Evolutionary conservation across 2,888 invertebrate species (phyloP).

Genomic region (Frankliniella fusca): DNA sequence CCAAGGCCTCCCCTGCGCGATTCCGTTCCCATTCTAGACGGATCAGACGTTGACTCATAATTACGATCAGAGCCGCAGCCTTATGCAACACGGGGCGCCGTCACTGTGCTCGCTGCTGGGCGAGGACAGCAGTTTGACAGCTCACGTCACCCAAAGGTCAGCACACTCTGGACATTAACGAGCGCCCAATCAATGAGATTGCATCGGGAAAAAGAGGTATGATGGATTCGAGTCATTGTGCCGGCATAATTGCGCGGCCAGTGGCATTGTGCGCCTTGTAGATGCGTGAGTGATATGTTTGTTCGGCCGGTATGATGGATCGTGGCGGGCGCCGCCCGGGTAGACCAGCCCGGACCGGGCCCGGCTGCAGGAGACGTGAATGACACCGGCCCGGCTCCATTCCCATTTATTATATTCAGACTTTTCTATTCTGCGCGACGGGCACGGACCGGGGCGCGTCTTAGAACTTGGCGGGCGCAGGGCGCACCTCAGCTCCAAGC

Average conservation of each 20-base stretch:
- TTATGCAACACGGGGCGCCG: neutral
- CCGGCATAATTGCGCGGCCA: neutral
- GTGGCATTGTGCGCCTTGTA: conserved; percentile 23
- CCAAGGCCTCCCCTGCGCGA: no score
- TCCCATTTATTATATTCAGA: neutral
- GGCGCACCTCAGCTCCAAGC: no score
- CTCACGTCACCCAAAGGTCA: neutral
- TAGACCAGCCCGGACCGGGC: neutral
- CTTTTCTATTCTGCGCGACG: no score
- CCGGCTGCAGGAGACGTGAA: neutral
- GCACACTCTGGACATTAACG: neutral
- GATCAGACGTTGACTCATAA: no score
- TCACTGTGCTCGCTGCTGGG: neutral
- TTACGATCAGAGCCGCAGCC: no score
- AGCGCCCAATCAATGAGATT: neutral
- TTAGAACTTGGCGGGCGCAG: no score
- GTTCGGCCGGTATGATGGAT: conserved; percentile 19
- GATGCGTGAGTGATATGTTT: conserved; percentile 26
- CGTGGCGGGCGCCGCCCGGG: neutral
- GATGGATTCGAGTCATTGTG: conserved; percentile 22
- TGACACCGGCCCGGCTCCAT: neutral
- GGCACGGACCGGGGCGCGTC: no score
- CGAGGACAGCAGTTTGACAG: neutral
- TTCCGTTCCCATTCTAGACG: no score
- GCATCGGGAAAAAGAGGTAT: neutral